Conservation (phyloP, 1,140 invertebrate species). For the Microplitis mediator region DNA sequence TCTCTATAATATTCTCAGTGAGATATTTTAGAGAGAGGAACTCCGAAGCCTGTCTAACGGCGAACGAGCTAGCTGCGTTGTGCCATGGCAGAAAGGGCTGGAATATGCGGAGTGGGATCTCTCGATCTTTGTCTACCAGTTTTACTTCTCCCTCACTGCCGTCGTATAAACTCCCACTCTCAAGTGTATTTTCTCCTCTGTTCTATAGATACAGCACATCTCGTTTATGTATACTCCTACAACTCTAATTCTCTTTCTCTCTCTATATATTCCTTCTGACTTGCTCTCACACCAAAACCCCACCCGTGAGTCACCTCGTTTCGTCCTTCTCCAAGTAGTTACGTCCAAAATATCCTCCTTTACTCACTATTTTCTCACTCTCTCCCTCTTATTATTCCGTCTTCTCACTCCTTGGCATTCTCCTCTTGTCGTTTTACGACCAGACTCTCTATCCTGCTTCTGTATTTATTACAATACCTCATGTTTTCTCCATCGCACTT, state of each 20-base stretch:
- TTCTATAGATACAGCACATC: too few species aligned
- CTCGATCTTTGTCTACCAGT: constrained; percentile 19
- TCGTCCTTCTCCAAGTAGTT: constrained; percentile 8
- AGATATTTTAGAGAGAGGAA: constrained; percentile 51
- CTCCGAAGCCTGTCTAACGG: constrained; percentile 48
- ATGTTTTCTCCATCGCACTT: neutral
- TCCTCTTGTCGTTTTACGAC: neutral
- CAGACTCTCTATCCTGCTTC: neutral
- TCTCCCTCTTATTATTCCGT: neutral
- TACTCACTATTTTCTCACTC: neutral
- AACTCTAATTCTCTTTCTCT: constrained; percentile 18
- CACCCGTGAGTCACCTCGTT: constrained; percentile 14
- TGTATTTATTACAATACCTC: neutral
- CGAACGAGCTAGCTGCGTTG: constrained; percentile 15
- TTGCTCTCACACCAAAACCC: constrained; percentile 17
- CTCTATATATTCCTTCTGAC: constrained; percentile 14
- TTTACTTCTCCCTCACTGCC: constrained; percentile 9
- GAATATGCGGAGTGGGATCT: constrained; percentile 15
- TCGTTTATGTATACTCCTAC: neutral
- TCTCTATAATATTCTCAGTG: constrained; percentile 53
- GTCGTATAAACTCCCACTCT: constrained; percentile 6
- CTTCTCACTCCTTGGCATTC: neutral
- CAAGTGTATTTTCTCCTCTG: constrained; percentile 23
- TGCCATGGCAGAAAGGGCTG: constrained; percentile 29
- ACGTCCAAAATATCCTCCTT: neutral